Conservation (phyloP, 2,113 vertebrate genomes). For the human region GRCh38 chr7:352001-352500, state of each 20-base stretch:
- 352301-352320: fast-evolving
- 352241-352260: not conserved
- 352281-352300: no score
- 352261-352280: fast-evolving
- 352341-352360: not conserved
- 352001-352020: not conserved
- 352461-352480: not conserved
- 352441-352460: not conserved
- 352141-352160: not conserved
- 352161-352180: not conserved
- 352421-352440: not conserved
- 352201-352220: not conserved
- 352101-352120: not conserved
- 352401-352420: no score
- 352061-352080: not conserved
- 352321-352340: not conserved
- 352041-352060: not conserved
- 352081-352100: not conserved
- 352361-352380: not conserved
- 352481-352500: no score
- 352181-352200: not conserved
- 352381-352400: not conserved
- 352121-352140: not conserved
- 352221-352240: not conserved
- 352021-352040: fast-evolving